phyloP scores from a whole-genome alignment of 2,888 invertebrate genomes.

The Parapristionchus giblindavisi region DNA sequence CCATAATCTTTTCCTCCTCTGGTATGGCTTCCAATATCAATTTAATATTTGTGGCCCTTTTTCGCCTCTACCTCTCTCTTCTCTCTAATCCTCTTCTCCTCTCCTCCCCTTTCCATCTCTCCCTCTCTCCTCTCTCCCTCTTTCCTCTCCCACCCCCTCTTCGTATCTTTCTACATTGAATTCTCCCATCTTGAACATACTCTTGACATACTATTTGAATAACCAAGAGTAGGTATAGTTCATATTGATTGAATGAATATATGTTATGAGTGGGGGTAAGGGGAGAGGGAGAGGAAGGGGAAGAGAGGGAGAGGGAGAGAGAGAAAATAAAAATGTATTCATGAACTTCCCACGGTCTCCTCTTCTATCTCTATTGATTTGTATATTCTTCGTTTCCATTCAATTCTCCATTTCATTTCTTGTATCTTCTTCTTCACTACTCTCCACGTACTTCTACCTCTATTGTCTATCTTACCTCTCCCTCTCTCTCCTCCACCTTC shows the following conservation, averaged over 20 bases:
- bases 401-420: background rate
- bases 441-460: background rate
- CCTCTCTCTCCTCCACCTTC: conserved; percentile 3
- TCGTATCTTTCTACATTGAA: background rate
- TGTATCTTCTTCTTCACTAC: background rate
- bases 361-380: no score
- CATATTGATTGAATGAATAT: background rate
- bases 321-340: background rate
- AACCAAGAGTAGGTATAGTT: background rate
- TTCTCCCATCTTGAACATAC: background rate
- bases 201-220: background rate
- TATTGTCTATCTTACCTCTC: background rate
- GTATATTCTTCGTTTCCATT: no score
- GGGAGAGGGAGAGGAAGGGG: background rate
- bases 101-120: background rate
- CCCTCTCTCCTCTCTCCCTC: conserved; percentile 27
- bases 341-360: background rate
- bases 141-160: background rate
- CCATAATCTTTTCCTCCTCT: conserved; percentile 14
- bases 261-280: background rate
- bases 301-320: background rate
- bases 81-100: conserved; percentile 4
- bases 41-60: background rate
- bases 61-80: conserved; percentile 8
- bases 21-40: background rate